These are phyloP conservation scores for Eristalis arbustorum DNA, from an alignment of 2,888 invertebrate species.

Conservation along the genomic window DNA sequence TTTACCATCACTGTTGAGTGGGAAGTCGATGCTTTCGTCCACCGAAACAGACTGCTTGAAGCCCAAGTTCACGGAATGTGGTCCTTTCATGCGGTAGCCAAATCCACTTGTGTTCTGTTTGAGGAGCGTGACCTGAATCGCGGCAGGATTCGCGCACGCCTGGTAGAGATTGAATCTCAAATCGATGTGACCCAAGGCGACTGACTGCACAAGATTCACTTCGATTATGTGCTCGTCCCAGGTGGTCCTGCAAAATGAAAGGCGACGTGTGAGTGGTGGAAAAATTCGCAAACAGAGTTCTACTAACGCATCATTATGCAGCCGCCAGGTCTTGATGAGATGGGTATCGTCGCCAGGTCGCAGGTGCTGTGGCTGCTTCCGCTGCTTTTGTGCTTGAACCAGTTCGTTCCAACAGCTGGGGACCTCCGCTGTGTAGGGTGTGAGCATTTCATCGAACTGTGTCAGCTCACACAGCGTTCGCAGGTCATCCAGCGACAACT, in stretches of 20 bases:
- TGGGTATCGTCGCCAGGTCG: conserved; percentile 84
- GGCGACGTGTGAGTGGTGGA: too few relatives aligned
- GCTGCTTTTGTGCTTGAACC: conserved; percentile 93
- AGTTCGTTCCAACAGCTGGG: conserved; percentile 97
- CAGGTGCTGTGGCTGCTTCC: conserved; percentile 91
- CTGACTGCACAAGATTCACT: conserved; percentile 89
- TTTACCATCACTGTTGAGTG: conserved; percentile 70
- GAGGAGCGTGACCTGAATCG: conserved; percentile 88
- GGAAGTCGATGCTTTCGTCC: conserved; percentile 78
- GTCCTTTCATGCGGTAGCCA: conserved; percentile 82
- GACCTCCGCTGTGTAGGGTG: conserved; percentile 90
- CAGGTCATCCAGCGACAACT: conserved; percentile 83
- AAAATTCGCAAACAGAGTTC: background rate
- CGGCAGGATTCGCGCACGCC: conserved; percentile 87
- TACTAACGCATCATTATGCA: conserved; percentile 89
- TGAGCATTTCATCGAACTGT: conserved; percentile 84
- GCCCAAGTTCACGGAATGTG: conserved; percentile 80
- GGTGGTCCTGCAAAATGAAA: conserved; percentile 83
- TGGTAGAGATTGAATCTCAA: conserved; percentile 91
- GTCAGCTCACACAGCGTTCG: conserved; percentile 87
- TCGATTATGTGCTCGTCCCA: conserved; percentile 97
- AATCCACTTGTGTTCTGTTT: conserved; percentile 86
- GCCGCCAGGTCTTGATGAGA: conserved; percentile 91
- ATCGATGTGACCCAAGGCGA: conserved; percentile 93
- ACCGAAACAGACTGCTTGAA: conserved; percentile 78